phyloP scores from a whole-genome alignment of 2,888 invertebrate species.

The Callinectes sapidus region DNA sequence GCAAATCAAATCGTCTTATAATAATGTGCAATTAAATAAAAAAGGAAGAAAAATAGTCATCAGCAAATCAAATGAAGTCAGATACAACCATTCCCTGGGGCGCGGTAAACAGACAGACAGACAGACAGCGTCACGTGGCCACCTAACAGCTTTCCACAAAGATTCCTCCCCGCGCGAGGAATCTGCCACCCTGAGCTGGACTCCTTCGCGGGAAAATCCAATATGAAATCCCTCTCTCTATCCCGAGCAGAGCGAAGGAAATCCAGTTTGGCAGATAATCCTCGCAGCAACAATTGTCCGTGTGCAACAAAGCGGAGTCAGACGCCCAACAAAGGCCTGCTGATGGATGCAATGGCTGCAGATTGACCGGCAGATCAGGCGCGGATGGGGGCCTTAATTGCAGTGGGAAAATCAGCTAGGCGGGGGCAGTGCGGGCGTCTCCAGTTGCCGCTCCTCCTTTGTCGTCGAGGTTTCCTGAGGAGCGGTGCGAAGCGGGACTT shows the following conservation, averaged over 20 bases:
- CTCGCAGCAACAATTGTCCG: conserved; percentile 39
- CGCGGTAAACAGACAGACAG: not conserved
- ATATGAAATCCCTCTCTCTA: not conserved
- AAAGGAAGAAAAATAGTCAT: too few species aligned
- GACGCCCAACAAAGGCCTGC: conserved; percentile 55
- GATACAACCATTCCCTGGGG: not conserved
- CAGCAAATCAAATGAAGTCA: too few species aligned
- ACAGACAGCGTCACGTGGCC: not conserved
- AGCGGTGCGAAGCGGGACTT: conserved; percentile 6
- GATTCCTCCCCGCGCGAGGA: not conserved
- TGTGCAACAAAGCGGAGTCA: conserved; percentile 50
- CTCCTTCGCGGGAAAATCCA: conserved; percentile 17
- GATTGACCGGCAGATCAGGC: conserved; percentile 60
- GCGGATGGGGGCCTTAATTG: conserved; percentile 67
- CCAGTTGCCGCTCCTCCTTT: conserved; percentile 26
- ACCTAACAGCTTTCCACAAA: not conserved
- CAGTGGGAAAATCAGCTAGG: conserved; percentile 65
- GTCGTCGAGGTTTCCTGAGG: not conserved
- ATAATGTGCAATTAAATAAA: too few species aligned
- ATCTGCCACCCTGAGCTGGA: not conserved
- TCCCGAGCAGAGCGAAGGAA: conserved; percentile 35
- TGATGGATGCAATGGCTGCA: conserved; percentile 58
- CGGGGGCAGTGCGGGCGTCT: conserved; percentile 37
- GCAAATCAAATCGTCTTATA: too few species aligned
- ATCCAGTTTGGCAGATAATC: conserved; percentile 49